phyloP scores from a whole-genome alignment of 2,797 vertebrate genomes.

The Poecilia wingei region DNA sequence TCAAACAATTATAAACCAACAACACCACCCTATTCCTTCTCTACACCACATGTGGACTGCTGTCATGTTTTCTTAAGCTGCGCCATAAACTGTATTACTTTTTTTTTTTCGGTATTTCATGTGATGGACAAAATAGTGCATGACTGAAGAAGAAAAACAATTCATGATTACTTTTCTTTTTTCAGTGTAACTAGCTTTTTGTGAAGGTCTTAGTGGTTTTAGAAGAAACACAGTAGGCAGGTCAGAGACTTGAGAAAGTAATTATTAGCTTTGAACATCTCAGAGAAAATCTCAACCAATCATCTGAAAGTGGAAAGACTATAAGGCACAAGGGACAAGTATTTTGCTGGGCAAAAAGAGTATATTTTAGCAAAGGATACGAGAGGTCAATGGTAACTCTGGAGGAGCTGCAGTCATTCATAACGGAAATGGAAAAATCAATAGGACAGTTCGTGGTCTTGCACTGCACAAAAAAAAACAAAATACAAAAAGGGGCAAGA shows the following conservation, averaged over 20 bases:
- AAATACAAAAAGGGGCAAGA: neutral
- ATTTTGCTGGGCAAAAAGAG: neutral
- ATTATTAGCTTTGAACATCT: neutral
- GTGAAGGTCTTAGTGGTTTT: neutral
- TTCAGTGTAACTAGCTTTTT: neutral
- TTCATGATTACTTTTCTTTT: neutral
- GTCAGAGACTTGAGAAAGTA: neutral
- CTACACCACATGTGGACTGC: conserved; percentile 1
- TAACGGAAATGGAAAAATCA: neutral
- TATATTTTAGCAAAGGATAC: neutral
- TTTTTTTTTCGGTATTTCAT: neutral
- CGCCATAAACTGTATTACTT: neutral
- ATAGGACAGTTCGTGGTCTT: neutral
- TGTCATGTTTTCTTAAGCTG: conserved; percentile 32
- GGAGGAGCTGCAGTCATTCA: neutral
- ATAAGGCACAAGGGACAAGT: neutral
- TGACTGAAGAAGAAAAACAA: neutral
- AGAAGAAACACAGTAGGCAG: neutral
- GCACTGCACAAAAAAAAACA: neutral
- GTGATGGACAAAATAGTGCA: neutral
- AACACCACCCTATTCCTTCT: neutral
- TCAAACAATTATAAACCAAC: conserved; percentile 28
- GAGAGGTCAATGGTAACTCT: neutral
- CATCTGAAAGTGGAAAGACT: neutral
- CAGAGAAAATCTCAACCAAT: neutral